Evolutionary conservation across 2,888 invertebrate genomes (phyloP), one percentile per base, ranked within the genome.

Genomic region (Dilophus febrilis): DNA sequence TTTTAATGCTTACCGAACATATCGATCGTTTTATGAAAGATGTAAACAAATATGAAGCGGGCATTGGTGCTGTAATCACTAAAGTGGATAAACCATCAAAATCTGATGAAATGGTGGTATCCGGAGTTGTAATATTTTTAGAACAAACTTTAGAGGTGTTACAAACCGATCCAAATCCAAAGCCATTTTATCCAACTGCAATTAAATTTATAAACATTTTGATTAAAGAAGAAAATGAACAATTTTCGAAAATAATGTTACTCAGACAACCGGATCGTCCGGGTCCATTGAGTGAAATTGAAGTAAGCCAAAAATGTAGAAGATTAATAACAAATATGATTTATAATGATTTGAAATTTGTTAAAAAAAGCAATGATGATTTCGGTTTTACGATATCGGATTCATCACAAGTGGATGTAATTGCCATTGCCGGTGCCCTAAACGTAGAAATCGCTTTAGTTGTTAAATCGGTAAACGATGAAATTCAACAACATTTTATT

Each of bases 201-300:
- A 32, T 30, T 7, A 30, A n/a, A 30, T 14, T 30, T 5, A 30
- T 30, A 5, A 10, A 14, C 11, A 13, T 30, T 5, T 12, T 30
- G 4, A 5, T 30, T 5, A 4, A 13, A 13, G 5, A 30, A 14
- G 6, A 4, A 13, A 14, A 30, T 30, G 11, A 30, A 5, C 28
- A 13, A 13, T 42, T 41, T 32, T 4, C 19, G 12, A 30, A 32
- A 12, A 4, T 42, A 12, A 27, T 30, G 22, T 35, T 42, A 11
- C 36, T 42, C 27, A 17, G 40, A 19, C 28, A 26, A 31, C 42
- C 42, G n/a, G 42, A 42, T 14, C 13, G 14, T 4, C 14, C 30
- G 4, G 30, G 30, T 13, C 30, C 30, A 30, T 12, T 42, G n/a
- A 26, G 31, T 17, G 11, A 28, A 2, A 30, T 27, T 10, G 3